A percentile compares a stretch with the other conserved stretches of the same genome.
phyloP scores from a whole-genome alignment of 2,797 vertebrate genomes.

The Pangasius krempfi region DNA sequence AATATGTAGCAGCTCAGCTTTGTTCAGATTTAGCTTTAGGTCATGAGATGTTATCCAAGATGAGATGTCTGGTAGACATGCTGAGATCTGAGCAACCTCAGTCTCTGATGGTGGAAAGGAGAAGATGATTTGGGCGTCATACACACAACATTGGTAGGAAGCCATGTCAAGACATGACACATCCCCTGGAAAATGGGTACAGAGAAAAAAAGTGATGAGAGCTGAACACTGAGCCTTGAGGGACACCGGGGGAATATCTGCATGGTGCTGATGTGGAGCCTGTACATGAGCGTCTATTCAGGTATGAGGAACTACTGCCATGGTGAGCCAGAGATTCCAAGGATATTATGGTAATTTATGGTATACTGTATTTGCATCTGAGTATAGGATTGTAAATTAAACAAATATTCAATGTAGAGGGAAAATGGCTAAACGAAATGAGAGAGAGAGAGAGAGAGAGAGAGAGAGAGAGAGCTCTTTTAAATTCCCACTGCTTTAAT shows the following conservation, averaged over 20 bases:
- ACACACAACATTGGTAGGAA: neutral
- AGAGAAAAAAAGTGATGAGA: neutral
- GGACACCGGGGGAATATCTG: neutral
- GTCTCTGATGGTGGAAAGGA: neutral
- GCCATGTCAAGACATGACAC: neutral
- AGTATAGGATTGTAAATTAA: neutral
- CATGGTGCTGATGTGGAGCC: neutral
- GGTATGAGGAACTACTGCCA: neutral
- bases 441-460: neutral
- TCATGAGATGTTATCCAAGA: neutral
- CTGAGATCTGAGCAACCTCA: neutral
- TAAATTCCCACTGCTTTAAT: slow-evolving; percentile 1
- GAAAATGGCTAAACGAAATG: neutral
- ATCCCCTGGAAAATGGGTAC: neutral
- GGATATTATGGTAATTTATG: neutral
- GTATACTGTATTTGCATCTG: neutral
- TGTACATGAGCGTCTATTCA: neutral
- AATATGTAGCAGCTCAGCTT: neutral
- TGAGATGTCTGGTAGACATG: slow-evolving; percentile 5
- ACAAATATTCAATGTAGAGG: neutral
- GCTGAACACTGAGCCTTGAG: slow-evolving; percentile 25
- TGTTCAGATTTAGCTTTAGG: neutral
- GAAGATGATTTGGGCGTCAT: neutral
- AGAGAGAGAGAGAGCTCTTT: neutral
- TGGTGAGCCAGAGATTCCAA: neutral